Evolutionary conservation across 2,113 vertebrate species (phyloP), one percentile per base, ranked within the genome.

Genomic region (Odobenus rosmarus): DNA sequence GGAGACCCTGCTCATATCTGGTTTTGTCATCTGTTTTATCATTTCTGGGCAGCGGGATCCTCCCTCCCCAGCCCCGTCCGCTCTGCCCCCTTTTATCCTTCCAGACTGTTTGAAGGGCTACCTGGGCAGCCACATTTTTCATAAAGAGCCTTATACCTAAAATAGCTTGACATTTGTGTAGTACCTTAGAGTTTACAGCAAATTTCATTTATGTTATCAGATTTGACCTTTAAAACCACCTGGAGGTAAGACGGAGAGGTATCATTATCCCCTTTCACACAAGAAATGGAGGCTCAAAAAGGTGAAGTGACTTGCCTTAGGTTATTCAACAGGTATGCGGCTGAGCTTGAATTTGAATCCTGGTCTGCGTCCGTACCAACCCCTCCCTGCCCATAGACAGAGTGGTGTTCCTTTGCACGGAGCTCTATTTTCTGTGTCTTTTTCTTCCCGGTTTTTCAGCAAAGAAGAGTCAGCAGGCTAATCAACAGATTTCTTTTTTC

Each of bases 111-210:
- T 19, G 36, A 92, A 97, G 87, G 82, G 76, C 83, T 92, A 64
- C 93, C 86, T 95, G 96, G 94, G 76, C 61, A 92, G 92, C 49
- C 92, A 53, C 24, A 46, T 71, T 76, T 90, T 92, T 93, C 95
- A 57, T 64, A 23, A 80, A 95, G 67, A 90, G 79, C 69, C 83
- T 94, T 49, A 1, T 28, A 67, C 93, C 80, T 95, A 89, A 96
- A 96, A 93, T 95, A 96, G 94, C 94, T 91, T 96, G 96, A 93
- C 96, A 95, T 95, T 98, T 96, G 86, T 95, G 87, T 42, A 2
- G 39, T 86, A 16, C 72, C 83, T 72, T 24, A 18, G 82, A 57
- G 77, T 87, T 23, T 77, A 24, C 14, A 82, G 74, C 74, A 26
- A 61, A 21, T 93, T 86, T 92, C 95, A 76, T 96, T 96, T 89